Percentiles rank a stretch among this genome's conserved stretches.
Conservation (phyloP, 35 echinoderm and acorn worm species). For the Stichopus chloronotus region DNA sequence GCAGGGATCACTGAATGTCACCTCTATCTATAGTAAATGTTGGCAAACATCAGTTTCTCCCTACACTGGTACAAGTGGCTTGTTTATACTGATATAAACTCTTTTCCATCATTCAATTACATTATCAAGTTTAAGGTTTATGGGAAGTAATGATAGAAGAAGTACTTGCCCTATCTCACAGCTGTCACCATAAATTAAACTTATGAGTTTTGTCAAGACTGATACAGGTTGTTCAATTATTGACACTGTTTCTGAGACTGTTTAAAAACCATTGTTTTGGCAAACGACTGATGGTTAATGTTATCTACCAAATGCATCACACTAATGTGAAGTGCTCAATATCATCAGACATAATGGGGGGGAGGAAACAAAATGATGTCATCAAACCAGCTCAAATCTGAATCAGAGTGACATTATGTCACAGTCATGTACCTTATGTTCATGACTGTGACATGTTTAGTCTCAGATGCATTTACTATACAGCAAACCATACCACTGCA, state of each 20-base stretch:
- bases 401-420: too few species aligned
- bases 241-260: constrained; percentile 13
- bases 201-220: constrained; percentile 9
- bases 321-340: not conserved
- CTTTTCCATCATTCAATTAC: not conserved
- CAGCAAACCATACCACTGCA: too few species aligned
- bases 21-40: not conserved
- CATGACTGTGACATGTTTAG: too few species aligned
- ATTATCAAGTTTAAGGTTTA: not conserved
- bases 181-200: constrained; percentile 41
- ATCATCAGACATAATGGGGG: too few species aligned
- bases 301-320: not conserved
- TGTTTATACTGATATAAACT: not conserved
- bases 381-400: too few species aligned
- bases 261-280: constrained; percentile 23
- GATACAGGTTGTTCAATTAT: constrained; percentile 32
- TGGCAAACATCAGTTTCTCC: not conserved
- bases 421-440: too few species aligned
- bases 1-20: not conserved
- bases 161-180: constrained; percentile 12
- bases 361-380: too few species aligned
- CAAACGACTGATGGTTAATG: not conserved
- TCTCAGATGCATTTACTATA: too few species aligned
- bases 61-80: not conserved
- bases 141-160: not conserved